Evolutionary conservation across 1,140 invertebrate species (phyloP), one percentile per base, ranked within the genome.

Genomic region (Andrena cerasifolii): DNA sequence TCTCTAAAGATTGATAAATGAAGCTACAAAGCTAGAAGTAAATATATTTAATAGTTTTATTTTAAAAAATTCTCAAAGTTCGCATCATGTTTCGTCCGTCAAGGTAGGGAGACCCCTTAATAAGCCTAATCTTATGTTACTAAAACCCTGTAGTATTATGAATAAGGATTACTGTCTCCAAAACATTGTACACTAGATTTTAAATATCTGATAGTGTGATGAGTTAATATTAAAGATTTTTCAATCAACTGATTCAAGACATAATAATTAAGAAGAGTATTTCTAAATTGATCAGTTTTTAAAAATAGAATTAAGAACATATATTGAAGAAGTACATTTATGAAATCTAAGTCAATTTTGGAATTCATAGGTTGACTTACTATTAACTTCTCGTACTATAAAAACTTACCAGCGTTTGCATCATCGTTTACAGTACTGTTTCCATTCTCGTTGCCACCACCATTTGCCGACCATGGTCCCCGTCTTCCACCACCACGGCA

Each of bases 401-500:
- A 36, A 59, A 21, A 59, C 18, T 59, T 36, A 10, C 18, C 33
- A 12, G 4, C 16, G 8, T n/a, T 26, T 28, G 31, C 14, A 21
- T 5, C 28, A 33, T 18, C 10, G 5, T 59, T 67, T 14, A 28
- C 58, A n/a, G 31, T 10, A 71, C 21, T 49, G 2, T 21, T 24
- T 61, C 59, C 59, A 40, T 3, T 21, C 14, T 12, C 12, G 28
- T 45, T 33, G 6, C 18, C 33, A 10, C 58, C 58, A 59, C 8
- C 24, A 3, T 16, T 56, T 5, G 36, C 36, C 36, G 36, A 40
- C 10, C 36, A 3, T 40, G 36, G 36, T 40, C 36, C 36, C 4
- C 36, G 10, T 40, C 36, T 10, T 10, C 36, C 16, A 18, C 73
- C 65, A 14, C 75, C 1, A 36, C 66, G 54, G 40, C 77, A 74